Percentiles rank a stretch among this genome's conserved stretches.
Evolutionary conservation across 2,888 invertebrate genomes (phyloP).

Genomic region (Orthosia gracilis): DNA sequence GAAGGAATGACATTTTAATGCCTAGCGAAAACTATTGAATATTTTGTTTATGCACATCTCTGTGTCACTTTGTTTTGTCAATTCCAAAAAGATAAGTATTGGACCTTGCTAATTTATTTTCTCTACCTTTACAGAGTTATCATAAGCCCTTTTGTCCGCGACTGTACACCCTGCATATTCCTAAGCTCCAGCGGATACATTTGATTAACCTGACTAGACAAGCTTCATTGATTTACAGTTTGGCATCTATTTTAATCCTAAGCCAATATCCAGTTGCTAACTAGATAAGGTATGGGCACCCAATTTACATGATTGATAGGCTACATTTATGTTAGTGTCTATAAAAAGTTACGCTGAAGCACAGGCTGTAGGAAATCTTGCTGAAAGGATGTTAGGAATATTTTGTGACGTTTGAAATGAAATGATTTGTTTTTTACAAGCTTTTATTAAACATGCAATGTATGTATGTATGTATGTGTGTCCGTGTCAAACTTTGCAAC

Average conservation of each 20-base stretch:
- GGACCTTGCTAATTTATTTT: too few species aligned
- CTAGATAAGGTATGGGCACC: conserved; percentile 32
- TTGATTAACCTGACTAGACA: conserved; percentile 91
- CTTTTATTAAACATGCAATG: too few species aligned
- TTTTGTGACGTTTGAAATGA: not conserved
- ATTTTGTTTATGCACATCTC: too few species aligned
- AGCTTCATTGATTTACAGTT: conserved; percentile 90
- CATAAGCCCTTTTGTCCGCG: conserved; percentile 54
- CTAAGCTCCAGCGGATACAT: conserved; percentile 87
- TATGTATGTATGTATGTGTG: too few species aligned
- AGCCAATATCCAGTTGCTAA: conserved; percentile 77
- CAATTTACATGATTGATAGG: not conserved
- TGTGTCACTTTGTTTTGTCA: not conserved
- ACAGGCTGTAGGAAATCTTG: not conserved
- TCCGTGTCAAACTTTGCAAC: too few species aligned
- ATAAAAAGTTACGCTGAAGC: not conserved
- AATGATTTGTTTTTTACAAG: too few species aligned
- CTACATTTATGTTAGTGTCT: not conserved
- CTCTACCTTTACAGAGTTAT: not conserved
- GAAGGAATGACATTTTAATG: too few species aligned
- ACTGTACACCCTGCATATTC: conserved; percentile 80
- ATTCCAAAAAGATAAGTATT: not conserved
- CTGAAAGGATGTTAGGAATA: not conserved
- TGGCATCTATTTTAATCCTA: conserved; percentile 87
- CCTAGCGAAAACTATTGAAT: too few species aligned